Evolutionary conservation across 2,888 invertebrate species (phyloP), one percentile per base, ranked within the genome.

Genomic region (Cerastis leucographa): DNA sequence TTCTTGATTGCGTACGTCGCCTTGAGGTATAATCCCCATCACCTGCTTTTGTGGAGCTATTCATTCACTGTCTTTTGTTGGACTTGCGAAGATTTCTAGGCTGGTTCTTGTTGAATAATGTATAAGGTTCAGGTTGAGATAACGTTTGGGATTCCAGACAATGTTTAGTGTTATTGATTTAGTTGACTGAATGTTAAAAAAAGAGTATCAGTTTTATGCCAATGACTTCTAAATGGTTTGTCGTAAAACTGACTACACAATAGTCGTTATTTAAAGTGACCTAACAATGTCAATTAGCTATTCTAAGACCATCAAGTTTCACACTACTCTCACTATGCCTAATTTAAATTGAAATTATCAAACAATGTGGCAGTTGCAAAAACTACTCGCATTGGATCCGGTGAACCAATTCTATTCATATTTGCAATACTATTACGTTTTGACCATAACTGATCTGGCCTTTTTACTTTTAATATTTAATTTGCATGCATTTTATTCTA

Each of bases 1-100:
- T 85, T 83, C 76, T 81, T 85, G 85, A 88, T 85, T 88, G 81
- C 80, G 64, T 69, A 76, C 76, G 76, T 79, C 81, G 77, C 84
- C 80, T 78, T 40, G 44, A 71, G 73, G 83, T 78, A 74, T 75
- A 69, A 68, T 78, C 76, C 62, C 69, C 74, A 87, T 85, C 86
- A 87, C 76, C 73, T 76, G 72, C 71, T 42, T 81, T 74, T 78
- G 77, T 67, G 51, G 29, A 54, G 64, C 65, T 44, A 78, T 74
- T 72, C 65, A 82, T 84, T 83, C 78, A 65, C 59, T 85, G 81
- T 82, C 78, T 85, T 85, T 69, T 64, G 46, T 78, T 65, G 29
- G 35, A 74, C 44, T 76, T 64, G 59, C 29, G 51, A 62, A 61
- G 62, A 73, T 81, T 72, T 54, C 65, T 69, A 51, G 61, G 22